Conservation (phyloP, 2,113 vertebrate genomes). For the Galeopterus variegatus region DNA sequence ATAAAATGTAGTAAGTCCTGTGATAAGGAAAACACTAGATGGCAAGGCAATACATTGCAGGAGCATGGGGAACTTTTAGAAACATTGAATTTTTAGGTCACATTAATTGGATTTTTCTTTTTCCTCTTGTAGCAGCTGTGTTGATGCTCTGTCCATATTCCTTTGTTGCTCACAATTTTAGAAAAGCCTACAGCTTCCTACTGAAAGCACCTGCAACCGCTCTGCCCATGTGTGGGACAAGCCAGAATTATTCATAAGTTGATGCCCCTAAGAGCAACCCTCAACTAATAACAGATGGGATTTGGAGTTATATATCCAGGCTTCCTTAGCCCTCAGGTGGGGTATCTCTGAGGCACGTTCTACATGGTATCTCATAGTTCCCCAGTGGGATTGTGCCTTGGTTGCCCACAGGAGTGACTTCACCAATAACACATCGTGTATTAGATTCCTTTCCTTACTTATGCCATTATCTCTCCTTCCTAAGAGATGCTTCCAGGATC, state of each 20-base stretch:
- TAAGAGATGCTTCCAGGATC: neutral
- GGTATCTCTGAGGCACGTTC: neutral
- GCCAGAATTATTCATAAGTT: neutral
- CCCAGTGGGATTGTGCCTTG: neutral
- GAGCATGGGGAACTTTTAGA: neutral
- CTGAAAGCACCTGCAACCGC: neutral
- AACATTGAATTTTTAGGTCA: neutral
- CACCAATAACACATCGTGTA: neutral
- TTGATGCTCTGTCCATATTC: neutral
- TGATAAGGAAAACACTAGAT: conserved; percentile 6
- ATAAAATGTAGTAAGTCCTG: neutral
- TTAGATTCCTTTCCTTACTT: neutral
- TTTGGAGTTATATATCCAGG: neutral
- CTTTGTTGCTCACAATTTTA: neutral
- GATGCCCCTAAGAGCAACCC: neutral
- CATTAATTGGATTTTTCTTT: neutral
- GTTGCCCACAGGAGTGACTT: neutral
- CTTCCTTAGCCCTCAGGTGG: neutral
- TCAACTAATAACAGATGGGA: neutral
- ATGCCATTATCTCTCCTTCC: neutral
- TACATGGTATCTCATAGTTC: neutral
- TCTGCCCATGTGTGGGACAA: neutral
- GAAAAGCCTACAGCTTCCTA: neutral
- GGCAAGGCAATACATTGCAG: neutral
- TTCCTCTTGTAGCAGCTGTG: neutral